Evolutionary conservation across 1,140 invertebrate genomes (phyloP).

Genomic region (Cotesia vestalis): DNA sequence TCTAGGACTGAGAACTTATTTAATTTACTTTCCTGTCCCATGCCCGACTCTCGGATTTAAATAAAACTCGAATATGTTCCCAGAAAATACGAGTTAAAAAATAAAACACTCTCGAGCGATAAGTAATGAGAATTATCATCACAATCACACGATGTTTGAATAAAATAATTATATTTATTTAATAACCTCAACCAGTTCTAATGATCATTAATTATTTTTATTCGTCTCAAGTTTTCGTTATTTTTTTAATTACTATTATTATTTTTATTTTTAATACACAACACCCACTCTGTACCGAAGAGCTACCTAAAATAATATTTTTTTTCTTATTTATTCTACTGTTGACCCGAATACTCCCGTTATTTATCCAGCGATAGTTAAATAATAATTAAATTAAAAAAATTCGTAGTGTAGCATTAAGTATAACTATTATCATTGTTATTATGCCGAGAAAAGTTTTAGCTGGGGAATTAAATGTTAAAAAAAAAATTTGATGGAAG

Average conservation of each 20-base stretch:
- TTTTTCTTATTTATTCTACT: too few species aligned
- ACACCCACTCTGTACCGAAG: too few species aligned
- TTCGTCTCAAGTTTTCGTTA: background rate
- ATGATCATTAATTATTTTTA: background rate
- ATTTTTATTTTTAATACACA: too few species aligned
- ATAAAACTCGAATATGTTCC: too few species aligned
- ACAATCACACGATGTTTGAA: constrained; percentile 2
- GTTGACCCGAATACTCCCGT: too few species aligned
- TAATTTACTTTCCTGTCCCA: constrained; percentile 22
- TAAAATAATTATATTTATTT: background rate
- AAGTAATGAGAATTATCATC: background rate
- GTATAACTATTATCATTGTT: too few species aligned
- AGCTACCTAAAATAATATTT: too few species aligned
- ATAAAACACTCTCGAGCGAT: background rate
- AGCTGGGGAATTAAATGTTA: background rate
- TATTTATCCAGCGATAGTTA: too few species aligned
- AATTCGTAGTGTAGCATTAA: too few species aligned
- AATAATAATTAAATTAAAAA: too few species aligned
- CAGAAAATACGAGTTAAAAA: background rate
- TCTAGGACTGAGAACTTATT: constrained; percentile 20
- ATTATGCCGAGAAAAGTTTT: background rate
- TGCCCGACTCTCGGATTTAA: background rate
- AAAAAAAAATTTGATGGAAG: background rate
- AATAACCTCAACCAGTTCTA: background rate
- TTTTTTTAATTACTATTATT: too few species aligned